Conservation (phyloP, 1,140 invertebrate genomes). For the Oryzaephilus surinamensis region DNA sequence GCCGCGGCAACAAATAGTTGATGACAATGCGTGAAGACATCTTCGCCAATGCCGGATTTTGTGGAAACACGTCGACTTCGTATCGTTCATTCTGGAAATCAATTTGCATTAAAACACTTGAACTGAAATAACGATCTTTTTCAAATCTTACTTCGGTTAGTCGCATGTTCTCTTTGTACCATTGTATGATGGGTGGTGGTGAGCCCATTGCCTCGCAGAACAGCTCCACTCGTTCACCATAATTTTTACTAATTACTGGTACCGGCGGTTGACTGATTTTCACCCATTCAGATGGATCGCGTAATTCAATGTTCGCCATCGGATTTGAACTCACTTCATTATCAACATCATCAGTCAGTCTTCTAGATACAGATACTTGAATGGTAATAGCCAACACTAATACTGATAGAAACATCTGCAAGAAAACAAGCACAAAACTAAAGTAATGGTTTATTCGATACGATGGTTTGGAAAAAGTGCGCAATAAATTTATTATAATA, state of each 20-base stretch:
- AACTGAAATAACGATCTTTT: too few species aligned
- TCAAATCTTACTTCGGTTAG: slow-evolving; percentile 52
- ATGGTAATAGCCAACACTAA: slow-evolving; percentile 19
- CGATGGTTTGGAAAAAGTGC: too few species aligned
- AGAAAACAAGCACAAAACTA: slow-evolving; percentile 2
- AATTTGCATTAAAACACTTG: too few species aligned
- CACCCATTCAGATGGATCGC: slow-evolving; percentile 37
- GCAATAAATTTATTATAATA: too few species aligned
- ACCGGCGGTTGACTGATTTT: slow-evolving; percentile 40
- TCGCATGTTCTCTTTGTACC: slow-evolving; percentile 50
- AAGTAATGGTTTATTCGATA: too few species aligned
- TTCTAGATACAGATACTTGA: slow-evolving; percentile 13
- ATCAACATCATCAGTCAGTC: slow-evolving; percentile 21
- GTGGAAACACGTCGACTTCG: slow-evolving; percentile 43
- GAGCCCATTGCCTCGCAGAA: slow-evolving; percentile 56
- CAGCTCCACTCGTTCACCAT: slow-evolving; percentile 46
- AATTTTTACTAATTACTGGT: slow-evolving; percentile 30
- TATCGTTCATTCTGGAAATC: slow-evolving; percentile 34
- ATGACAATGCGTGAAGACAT: slow-evolving; percentile 56
- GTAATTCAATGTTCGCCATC: slow-evolving; percentile 1
- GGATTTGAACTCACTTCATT: slow-evolving; percentile 18
- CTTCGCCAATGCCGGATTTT: slow-evolving; percentile 43
- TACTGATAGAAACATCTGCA: slow-evolving; percentile 27
- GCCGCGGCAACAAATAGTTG: slow-evolving; percentile 45
- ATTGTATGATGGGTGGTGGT: slow-evolving; percentile 56